phyloP scores from a whole-genome alignment of 1,140 invertebrate species.

The Cylas formicarius region DNA sequence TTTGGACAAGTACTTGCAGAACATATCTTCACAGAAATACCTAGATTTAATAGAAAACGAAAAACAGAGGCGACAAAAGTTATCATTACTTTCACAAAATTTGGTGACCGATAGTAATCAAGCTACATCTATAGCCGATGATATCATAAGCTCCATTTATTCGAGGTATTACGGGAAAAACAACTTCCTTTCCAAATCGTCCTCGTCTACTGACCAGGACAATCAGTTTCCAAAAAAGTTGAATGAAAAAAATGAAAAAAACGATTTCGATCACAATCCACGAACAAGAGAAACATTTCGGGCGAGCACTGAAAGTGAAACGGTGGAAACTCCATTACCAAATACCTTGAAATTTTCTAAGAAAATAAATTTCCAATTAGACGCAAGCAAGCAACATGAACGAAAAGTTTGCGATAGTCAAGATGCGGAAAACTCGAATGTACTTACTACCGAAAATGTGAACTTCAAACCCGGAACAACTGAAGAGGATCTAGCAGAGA shows the following conservation, averaged over 20 bases:
- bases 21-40: slow-evolving; percentile 8
- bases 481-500: no score
- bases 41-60: background rate
- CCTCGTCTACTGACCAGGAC: no score
- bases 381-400: no score
- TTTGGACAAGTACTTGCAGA: slow-evolving; percentile 18
- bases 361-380: background rate
- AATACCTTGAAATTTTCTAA: background rate
- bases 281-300: no score
- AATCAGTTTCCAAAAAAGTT: slow-evolving; percentile 1
- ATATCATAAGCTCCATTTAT: slow-evolving; percentile 32
- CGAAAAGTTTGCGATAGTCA: no score
- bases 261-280: no score
- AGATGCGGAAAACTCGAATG: no score
- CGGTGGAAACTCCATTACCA: background rate
- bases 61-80: slow-evolving; percentile 7
- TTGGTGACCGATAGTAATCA: slow-evolving; percentile 11
- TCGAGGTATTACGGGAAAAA: slow-evolving; percentile 18
- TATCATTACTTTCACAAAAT: background rate
- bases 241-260: background rate
- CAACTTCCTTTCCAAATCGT: background rate
- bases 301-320: background rate
- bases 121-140: slow-evolving; percentile 26
- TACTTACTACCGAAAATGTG: no score
- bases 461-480: no score